Percentiles rank a stretch among this genome's conserved stretches.
phyloP scores from a whole-genome alignment of 2,113 vertebrate genomes.

The Actenoides hombroni region DNA sequence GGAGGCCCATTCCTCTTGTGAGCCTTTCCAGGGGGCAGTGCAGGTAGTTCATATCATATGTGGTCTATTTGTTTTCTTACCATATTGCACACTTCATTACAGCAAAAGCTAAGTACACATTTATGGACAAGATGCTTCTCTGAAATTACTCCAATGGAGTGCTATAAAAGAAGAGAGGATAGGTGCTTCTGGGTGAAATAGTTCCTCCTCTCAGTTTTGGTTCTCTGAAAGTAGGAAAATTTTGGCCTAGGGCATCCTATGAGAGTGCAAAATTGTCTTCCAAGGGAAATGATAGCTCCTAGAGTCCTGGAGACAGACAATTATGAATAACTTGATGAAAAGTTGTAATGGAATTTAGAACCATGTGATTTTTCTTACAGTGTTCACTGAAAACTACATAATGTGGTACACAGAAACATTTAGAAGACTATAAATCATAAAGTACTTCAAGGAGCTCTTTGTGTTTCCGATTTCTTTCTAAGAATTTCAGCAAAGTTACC shows the following conservation, averaged over 20 bases:
- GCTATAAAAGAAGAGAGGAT: neutral
- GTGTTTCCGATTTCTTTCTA: neutral
- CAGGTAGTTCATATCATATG: neutral
- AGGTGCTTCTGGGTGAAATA: neutral
- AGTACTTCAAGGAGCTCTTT: conserved; percentile 8
- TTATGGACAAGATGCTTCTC: neutral
- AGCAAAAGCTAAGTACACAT: neutral
- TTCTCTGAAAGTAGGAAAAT: neutral
- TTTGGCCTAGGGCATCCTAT: neutral
- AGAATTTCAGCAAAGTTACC: conserved; percentile 13
- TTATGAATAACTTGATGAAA: conserved; percentile 48
- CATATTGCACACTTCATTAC: neutral
- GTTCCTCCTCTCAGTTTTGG: neutral
- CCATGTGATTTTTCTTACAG: conserved; percentile 51
- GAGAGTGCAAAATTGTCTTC: neutral
- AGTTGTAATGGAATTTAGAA: conserved; percentile 43
- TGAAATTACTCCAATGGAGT: neutral
- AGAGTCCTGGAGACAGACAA: neutral
- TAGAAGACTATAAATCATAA: conserved; percentile 51
- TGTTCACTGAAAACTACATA: neutral
- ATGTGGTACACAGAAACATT: neutral
- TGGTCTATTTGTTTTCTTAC: neutral
- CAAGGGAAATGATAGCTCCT: neutral
- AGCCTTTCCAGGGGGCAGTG: neutral
- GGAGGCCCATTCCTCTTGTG: neutral